Percentiles rank a stretch among this genome's conserved stretches.
phyloP scores from a whole-genome alignment of 2,888 invertebrate genomes.

The Bedellia somnulentella region DNA sequence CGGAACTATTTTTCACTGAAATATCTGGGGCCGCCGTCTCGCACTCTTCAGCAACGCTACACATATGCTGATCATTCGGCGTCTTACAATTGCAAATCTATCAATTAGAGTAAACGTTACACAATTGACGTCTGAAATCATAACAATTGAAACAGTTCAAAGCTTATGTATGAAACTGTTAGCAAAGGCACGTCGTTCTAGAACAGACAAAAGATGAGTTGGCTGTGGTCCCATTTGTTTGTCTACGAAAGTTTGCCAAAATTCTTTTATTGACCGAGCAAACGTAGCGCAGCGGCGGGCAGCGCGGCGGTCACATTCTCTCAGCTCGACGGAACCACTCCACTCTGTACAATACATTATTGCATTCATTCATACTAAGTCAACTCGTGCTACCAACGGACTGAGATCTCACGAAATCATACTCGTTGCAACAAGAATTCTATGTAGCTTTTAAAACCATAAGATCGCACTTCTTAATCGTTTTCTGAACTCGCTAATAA shows the following conservation, averaged over 20 bases:
- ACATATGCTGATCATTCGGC: background rate
- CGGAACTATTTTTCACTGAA: constrained; percentile 29
- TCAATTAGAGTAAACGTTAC: no score
- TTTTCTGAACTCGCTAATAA: no score
- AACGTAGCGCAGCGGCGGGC: constrained; percentile 27
- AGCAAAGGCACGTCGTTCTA: constrained; percentile 47
- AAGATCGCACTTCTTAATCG: no score
- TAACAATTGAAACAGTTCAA: background rate
- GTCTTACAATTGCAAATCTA: no score
- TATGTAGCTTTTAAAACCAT: no score
- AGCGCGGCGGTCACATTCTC: background rate
- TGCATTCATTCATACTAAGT: no score
- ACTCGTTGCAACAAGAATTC: no score
- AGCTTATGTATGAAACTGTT: constrained; percentile 22
- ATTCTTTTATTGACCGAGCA: constrained; percentile 55
- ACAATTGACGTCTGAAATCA: background rate
- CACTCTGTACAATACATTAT: constrained; percentile 1
- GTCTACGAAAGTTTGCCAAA: constrained; percentile 56
- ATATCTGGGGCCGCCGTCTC: constrained; percentile 4
- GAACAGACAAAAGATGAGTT: constrained; percentile 57
- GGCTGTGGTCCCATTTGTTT: constrained; percentile 56
- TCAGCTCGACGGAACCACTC: background rate
- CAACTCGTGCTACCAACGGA: no score
- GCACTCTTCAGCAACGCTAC: background rate
- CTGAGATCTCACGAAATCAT: no score